A percentile compares a stretch with the other conserved stretches of the same genome.
Conservation (phyloP, 64 coral and sea anemone species). For the Exaiptasia diaphana region DNA sequence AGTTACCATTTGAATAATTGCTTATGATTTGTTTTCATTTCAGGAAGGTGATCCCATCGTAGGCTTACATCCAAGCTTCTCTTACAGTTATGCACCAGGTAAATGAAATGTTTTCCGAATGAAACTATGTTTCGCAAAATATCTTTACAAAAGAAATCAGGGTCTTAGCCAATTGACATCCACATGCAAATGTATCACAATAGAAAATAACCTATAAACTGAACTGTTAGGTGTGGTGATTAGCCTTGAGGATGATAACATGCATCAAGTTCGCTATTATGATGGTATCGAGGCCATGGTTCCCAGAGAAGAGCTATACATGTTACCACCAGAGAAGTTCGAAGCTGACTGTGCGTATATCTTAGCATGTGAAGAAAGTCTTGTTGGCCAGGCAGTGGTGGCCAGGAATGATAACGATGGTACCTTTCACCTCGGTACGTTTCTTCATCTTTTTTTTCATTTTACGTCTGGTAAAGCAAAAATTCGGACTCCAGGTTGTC, state of each 20-base stretch:
- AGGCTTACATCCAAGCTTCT: constrained; percentile 84
- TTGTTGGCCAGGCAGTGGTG: constrained; percentile 94
- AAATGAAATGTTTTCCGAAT: background rate
- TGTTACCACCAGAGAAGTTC: constrained; percentile 79
- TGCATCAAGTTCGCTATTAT: constrained; percentile 84
- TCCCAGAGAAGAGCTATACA: constrained; percentile 82
- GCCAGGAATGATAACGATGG: constrained; percentile 93
- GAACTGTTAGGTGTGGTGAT: constrained; percentile 94
- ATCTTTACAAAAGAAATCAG: background rate
- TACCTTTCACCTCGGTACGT: constrained; percentile 88
- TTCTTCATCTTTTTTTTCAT: background rate
- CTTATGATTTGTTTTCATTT: background rate
- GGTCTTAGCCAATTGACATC: too few species aligned
- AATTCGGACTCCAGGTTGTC: background rate
- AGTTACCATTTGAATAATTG: background rate
- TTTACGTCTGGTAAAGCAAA: background rate
- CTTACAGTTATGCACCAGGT: constrained; percentile 95
- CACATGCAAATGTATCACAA: too few species aligned
- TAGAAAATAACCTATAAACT: too few species aligned
- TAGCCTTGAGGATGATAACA: constrained; percentile 31
- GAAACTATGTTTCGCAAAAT: background rate
- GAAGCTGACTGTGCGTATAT: constrained; percentile 78
- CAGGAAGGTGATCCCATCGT: constrained; percentile 79
- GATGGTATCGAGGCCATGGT: constrained; percentile 85
- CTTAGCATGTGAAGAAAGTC: constrained; percentile 81